These are phyloP conservation scores for Myioborus melanocephalus DNA, from an alignment of 2,797 vertebrate genomes.

Conservation along the genomic window DNA sequence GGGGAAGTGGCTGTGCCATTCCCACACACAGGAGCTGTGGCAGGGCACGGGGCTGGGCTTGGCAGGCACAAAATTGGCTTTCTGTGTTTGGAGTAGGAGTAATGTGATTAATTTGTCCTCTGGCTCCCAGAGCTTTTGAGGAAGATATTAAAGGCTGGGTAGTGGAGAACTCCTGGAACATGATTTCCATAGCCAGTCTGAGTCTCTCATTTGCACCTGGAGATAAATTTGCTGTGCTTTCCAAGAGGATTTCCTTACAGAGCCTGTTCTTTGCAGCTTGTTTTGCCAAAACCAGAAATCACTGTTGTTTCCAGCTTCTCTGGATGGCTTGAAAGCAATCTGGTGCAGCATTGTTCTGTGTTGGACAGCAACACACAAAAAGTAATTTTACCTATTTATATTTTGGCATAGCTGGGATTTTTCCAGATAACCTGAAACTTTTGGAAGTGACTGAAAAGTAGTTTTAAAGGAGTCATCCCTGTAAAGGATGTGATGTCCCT, in stretches of 20 bases:
- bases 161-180: not conserved
- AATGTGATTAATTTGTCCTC: not conserved
- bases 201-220: not conserved
- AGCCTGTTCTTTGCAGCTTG: not conserved
- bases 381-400: accelerated
- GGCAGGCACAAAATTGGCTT: not conserved
- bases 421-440: not conserved
- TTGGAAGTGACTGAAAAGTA: not conserved
- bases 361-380: not conserved
- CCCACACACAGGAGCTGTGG: not conserved
- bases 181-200: not conserved
- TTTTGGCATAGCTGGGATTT: not conserved
- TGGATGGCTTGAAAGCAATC: not conserved
- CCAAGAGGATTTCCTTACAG: not conserved
- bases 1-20: not conserved
- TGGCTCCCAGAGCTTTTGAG: not conserved
- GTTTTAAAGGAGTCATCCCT: not conserved
- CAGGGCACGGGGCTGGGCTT: not conserved
- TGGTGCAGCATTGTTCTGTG: not conserved
- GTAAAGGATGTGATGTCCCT: not conserved
- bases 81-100: not conserved
- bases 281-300: not conserved
- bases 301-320: not conserved
- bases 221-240: not conserved
- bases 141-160: not conserved